Evolutionary conservation across 2,797 vertebrate genomes (phyloP), one percentile per base, ranked within the genome.

Genomic region (Gymnopithys bicolor): DNA sequence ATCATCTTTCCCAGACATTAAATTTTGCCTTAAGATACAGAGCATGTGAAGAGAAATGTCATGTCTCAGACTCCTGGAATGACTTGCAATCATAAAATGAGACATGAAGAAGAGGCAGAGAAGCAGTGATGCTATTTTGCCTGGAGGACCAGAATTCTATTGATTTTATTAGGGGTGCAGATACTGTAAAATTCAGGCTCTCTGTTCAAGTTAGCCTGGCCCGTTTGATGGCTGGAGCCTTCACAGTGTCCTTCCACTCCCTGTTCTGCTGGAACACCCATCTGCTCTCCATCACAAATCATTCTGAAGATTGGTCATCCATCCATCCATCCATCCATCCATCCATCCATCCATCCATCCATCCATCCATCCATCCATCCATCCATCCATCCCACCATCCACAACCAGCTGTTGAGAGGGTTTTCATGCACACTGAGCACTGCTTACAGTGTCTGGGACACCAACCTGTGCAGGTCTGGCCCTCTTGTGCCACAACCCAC

Each of bases 1-100:
- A 85, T 84, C 85, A 79, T 53, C 45, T 89, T 91, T 63, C 51
- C n/a, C 55, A 86, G 90, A 67, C 41, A 37, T 48, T 63, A 84
- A 80, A 46, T 84, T 91, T 84, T 94, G 78, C 55, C 79, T 79
- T 37, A 63, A 73, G 79, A 60, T 39, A 86, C 66, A 86, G 53
- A 79, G 28, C 25, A 22, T 53, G 56, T n/a, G 69, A 94, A 95
- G 59, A 76, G 89, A 85, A 89, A 73, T 94, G 90, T 68, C 73
- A 41, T n/a, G 59, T 82, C 80, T 85, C 67, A 58, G 49, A 55
- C 53, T 59, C 46, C 51, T 30, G 71, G 41, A 91, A 68, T 39
- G 11, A 55, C 71, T 80, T 82, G 28, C 60, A 62, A 94, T 74
- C 59, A 51, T 48, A 77, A 87, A 94, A 93, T 52, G 58, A 85